Evolutionary conservation across 2,113 vertebrate species (phyloP).

Genomic region (Phrynosoma blainvillii): DNA sequence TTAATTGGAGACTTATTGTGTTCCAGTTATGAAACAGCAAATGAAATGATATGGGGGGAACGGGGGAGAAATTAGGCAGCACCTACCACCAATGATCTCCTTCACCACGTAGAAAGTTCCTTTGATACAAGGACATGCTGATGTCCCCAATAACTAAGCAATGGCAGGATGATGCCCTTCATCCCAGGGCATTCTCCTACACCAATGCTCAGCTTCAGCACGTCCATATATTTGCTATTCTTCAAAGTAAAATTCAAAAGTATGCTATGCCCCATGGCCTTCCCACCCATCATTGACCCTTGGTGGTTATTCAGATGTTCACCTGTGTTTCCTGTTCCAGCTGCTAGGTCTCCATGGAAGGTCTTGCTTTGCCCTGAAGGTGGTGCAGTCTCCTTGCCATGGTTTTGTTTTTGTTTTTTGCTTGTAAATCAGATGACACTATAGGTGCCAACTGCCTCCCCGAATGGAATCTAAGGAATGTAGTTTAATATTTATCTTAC

Average conservation of each 20-base stretch:
- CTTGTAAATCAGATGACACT: not conserved
- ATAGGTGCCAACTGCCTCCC: constrained; percentile 22
- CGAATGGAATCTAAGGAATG: constrained; percentile 67
- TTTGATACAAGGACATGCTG: no score
- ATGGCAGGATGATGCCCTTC: not conserved
- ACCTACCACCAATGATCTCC: no score
- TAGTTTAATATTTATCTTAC: constrained; percentile 63
- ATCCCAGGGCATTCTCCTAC: not conserved
- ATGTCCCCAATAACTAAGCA: not conserved
- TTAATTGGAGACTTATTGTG: no score
- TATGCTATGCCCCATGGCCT: no score
- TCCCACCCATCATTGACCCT: no score
- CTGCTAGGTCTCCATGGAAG: not conserved
- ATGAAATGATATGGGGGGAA: no score
- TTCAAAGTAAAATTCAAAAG: not conserved
- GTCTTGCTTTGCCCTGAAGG: not conserved
- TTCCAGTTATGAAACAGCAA: no score
- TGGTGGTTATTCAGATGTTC: not conserved
- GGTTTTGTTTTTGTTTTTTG: fast-evolving
- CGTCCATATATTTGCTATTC: not conserved
- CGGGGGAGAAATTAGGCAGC: no score
- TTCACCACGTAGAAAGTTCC: no score
- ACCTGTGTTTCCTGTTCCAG: not conserved
- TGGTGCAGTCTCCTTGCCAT: not conserved
- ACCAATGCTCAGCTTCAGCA: not conserved